A percentile compares a stretch with the other conserved stretches of the same genome.
phyloP scores from a whole-genome alignment of 2,888 invertebrate species.

The Meliscaeva auricollis region DNA sequence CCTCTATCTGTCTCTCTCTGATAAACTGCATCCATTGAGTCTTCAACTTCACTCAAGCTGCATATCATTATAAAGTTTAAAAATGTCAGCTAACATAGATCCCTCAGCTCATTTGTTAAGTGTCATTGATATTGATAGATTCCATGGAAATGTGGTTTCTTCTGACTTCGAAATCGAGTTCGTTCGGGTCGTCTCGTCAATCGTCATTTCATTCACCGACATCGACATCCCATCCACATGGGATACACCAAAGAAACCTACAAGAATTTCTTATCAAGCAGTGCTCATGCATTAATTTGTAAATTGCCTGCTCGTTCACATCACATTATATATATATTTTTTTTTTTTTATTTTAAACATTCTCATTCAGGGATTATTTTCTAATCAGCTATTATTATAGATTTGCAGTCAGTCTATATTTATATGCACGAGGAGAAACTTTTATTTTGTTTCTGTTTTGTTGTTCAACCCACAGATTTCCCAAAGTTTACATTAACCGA shows the following conservation, averaged over 20 bases:
- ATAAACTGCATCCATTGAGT: slow-evolving; percentile 13
- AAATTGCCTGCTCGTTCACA: slow-evolving; percentile 60
- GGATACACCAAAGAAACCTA: slow-evolving; percentile 49
- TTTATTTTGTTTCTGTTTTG: slow-evolving; percentile 16
- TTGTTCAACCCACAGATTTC: slow-evolving; percentile 49
- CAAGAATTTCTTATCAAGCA: slow-evolving; percentile 65
- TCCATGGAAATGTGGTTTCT: slow-evolving; percentile 47
- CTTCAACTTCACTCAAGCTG: slow-evolving; percentile 52
- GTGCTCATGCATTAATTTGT: slow-evolving; percentile 67
- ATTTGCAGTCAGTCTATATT: slow-evolving; percentile 62
- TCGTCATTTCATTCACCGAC: slow-evolving; percentile 21
- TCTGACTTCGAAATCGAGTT: slow-evolving; percentile 7
- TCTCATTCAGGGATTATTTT: slow-evolving; percentile 73
- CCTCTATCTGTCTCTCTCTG: background rate
- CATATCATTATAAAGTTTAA: slow-evolving; percentile 68
- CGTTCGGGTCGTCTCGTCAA: slow-evolving; percentile 27
- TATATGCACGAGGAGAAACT: slow-evolving; percentile 43
- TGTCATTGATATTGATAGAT: slow-evolving; percentile 70
- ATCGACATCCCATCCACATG: background rate
- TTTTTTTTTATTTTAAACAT: slow-evolving; percentile 47
- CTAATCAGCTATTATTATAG: slow-evolving; percentile 74
- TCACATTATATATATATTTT: slow-evolving; percentile 12
- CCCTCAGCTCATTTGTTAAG: slow-evolving; percentile 52
- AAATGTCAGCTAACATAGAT: slow-evolving; percentile 51
- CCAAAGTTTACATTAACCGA: slow-evolving; percentile 55